Percentiles rank a stretch among this genome's conserved stretches.
Evolutionary conservation across 92 coral and sea anemone species (phyloP).

Genomic region (Palythoa grandiflora): DNA sequence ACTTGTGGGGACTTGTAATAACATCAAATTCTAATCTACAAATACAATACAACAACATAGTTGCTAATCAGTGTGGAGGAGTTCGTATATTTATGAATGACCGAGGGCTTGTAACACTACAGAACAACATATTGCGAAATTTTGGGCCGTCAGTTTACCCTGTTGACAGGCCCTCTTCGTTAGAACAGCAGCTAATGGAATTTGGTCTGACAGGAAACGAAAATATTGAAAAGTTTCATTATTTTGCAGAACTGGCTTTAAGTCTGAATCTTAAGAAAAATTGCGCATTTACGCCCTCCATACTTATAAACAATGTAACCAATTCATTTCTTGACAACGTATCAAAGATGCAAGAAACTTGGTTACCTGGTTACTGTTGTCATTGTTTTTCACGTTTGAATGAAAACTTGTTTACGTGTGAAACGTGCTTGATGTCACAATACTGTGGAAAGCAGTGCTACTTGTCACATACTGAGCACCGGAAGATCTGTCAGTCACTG

Average conservation of each 20-base stretch:
- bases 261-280: background rate
- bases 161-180: background rate
- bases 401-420: background rate
- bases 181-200: background rate
- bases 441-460: slow-evolving; percentile 2
- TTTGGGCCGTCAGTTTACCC: slow-evolving; percentile 7
- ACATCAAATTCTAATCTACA: background rate
- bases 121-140: slow-evolving; percentile 3
- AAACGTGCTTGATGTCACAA: background rate
- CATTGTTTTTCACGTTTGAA: background rate
- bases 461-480: background rate
- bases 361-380: background rate
- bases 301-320: background rate
- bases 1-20: slow-evolving; percentile 17
- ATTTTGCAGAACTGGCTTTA: background rate
- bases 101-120: slow-evolving; percentile 13
- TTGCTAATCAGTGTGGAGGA: slow-evolving; percentile 6
- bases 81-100: slow-evolving; percentile 14
- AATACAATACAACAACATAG: background rate
- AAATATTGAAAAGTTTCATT: background rate
- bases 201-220: background rate
- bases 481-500: background rate
- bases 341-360: background rate
- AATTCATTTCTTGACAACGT: background rate
- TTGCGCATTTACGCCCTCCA: background rate